Conservation (phyloP, 1,140 invertebrate genomes). For the Pogonomyrmex californicus region DNA sequence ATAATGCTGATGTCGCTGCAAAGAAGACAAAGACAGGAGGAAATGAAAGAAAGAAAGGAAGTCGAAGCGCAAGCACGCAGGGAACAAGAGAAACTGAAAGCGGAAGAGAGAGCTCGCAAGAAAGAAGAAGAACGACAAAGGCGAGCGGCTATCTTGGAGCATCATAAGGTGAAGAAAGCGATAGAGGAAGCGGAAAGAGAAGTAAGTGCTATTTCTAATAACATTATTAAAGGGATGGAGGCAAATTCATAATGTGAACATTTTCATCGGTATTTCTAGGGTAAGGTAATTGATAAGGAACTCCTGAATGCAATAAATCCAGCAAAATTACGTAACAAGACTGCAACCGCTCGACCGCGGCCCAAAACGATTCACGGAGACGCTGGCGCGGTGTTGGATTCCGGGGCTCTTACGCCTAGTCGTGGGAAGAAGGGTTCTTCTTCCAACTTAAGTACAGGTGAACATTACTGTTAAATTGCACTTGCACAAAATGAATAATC, state of each 20-base stretch:
- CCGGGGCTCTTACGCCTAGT: slow-evolving; percentile 91
- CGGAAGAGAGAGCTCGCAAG: slow-evolving; percentile 94
- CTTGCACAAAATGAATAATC: slow-evolving; percentile 42
- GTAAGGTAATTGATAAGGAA: slow-evolving; percentile 93
- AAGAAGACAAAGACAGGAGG: slow-evolving; percentile 95
- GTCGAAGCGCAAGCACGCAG: slow-evolving; percentile 93
- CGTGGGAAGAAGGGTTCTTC: slow-evolving; percentile 93
- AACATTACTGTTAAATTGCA: slow-evolving; percentile 62
- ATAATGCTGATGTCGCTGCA: slow-evolving; percentile 95
- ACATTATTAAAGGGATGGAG: not conserved
- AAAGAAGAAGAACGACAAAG: slow-evolving; percentile 96
- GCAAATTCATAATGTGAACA: slow-evolving; percentile 24
- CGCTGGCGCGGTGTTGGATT: slow-evolving; percentile 91
- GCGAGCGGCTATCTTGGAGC: slow-evolving; percentile 95
- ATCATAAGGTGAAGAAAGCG: slow-evolving; percentile 98
- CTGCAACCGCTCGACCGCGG: slow-evolving; percentile 88
- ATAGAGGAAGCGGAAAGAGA: slow-evolving; percentile 96
- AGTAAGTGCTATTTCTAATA: slow-evolving; percentile 85
- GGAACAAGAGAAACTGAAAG: slow-evolving; percentile 93
- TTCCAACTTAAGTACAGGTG: slow-evolving; percentile 93
- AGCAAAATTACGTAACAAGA: slow-evolving; percentile 89
- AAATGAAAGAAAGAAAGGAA: slow-evolving; percentile 94
- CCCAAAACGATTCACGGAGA: slow-evolving; percentile 96
- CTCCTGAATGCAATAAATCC: slow-evolving; percentile 89
- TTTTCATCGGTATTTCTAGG: slow-evolving; percentile 84